Evolutionary conservation across 2,888 invertebrate genomes (phyloP), one percentile per base, ranked within the genome.

Genomic region (Marronus borbonicus): DNA sequence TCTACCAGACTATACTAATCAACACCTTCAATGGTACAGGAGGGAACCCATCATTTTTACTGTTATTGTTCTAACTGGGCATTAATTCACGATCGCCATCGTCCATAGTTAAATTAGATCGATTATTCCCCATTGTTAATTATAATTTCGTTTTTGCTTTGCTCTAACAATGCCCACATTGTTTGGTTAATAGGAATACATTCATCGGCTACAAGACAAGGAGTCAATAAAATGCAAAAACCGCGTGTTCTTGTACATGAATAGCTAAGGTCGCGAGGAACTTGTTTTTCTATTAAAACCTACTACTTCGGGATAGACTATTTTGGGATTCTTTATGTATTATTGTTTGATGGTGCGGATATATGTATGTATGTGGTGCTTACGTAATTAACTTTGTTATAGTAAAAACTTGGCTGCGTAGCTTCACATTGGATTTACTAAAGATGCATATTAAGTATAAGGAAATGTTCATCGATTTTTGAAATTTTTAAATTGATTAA

Each of bases 141-240:
- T 60, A 60, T 60, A 60, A 12, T 24, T 60, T 28, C 10, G 28
- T 20, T 60, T 60, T 60, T n/a, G 14, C 55, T 55, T 60, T 52
- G 14, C 12, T 7, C 60, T 24, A 10, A 60, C 28, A 5, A 17
- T 52, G n/a, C 17, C 52, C 52, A 12, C 20, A 60, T 60, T 60
- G 60, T 28, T 60, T 24, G 7, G 24, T 60, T 60, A 60, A 60
- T 60, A 24, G 60, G 24, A 28, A 60, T 60, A 60, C 12, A 20
- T 7, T 7, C 12, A 8, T 24, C 28, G 8, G 20, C 8, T 60
- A n/a, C n/a, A 5, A 7, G 52, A n/a, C 52, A 7, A 52, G 5
- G 14, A 17, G n/a, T 52, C 17, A 17, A 52, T 44, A 8, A 44
- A 44, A 8, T 44, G 44, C 44, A 12, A 44, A 44, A 44, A 36